phyloP scores from a whole-genome alignment of 2,888 invertebrate genomes.

The Synergus japonicus region DNA sequence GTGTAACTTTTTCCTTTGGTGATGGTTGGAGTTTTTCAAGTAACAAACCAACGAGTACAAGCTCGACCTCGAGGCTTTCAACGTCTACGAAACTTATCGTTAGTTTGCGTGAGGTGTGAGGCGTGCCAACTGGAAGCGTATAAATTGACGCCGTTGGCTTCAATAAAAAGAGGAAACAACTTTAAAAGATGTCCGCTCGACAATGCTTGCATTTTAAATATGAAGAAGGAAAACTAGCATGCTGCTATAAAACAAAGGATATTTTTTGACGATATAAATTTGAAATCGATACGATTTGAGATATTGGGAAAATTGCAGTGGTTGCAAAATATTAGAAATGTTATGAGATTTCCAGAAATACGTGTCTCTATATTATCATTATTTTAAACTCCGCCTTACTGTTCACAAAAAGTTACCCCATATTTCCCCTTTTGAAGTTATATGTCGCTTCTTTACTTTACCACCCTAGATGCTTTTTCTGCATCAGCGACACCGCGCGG shows the following conservation, averaged over 20 bases:
- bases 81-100: neutral
- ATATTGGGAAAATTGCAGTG: no score
- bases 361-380: neutral
- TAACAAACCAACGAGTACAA: neutral
- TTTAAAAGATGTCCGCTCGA: neutral
- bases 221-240: no score
- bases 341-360: neutral
- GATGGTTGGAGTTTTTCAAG: neutral
- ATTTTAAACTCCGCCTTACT: neutral
- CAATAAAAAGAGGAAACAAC: neutral
- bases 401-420: slow-evolving; percentile 64
- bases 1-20: neutral
- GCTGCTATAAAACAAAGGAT: no score
- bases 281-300: no score
- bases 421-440: slow-evolving; percentile 42
- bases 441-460: slow-evolving; percentile 27
- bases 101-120: neutral
- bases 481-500: slow-evolving; percentile 41
- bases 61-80: neutral
- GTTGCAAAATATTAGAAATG: neutral
- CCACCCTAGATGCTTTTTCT: slow-evolving; percentile 49
- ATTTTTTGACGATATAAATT: no score
- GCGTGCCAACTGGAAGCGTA: slow-evolving; percentile 1
- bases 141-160: slow-evolving; percentile 1
- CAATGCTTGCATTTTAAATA: neutral